A percentile compares a stretch with the other conserved stretches of the same genome.
Evolutionary conservation across 2,888 invertebrate genomes (phyloP).

Genomic region (Coelinius sp.): DNA sequence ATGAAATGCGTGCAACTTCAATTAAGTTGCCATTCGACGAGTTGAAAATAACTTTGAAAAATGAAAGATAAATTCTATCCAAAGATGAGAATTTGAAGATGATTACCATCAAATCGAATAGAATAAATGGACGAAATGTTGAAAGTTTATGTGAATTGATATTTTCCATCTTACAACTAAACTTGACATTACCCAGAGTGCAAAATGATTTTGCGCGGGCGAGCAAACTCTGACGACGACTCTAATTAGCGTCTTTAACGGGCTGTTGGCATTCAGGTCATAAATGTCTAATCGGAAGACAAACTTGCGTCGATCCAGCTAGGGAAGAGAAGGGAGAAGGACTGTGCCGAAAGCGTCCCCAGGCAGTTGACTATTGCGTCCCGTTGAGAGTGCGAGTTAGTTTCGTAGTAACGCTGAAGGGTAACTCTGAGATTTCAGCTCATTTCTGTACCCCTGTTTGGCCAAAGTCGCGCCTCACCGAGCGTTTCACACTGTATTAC

Average conservation of each 20-base stretch:
- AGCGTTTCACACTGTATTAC: conserved; percentile 21
- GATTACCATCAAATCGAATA: too few species aligned
- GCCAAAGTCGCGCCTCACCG: conserved; percentile 13
- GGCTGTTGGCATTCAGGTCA: conserved; percentile 52
- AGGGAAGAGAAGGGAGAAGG: not conserved
- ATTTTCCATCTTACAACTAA: conserved; percentile 28
- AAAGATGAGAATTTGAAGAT: too few species aligned
- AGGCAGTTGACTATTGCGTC: conserved; percentile 30
- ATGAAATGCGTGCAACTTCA: conserved; percentile 55
- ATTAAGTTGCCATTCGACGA: conserved; percentile 54
- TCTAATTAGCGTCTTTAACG: conserved; percentile 57
- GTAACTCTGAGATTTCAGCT: conserved; percentile 22
- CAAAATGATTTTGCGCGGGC: conserved; percentile 15
- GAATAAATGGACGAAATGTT: too few species aligned
- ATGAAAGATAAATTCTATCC: not conserved
- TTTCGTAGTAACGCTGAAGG: conserved; percentile 8
- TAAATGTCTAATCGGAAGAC: conserved; percentile 58
- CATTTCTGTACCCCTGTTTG: conserved; percentile 4
- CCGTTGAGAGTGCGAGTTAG: conserved; percentile 24
- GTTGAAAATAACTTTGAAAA: not conserved
- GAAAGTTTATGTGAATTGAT: not conserved
- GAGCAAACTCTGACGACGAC: conserved; percentile 47
- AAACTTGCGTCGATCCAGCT: conserved; percentile 47
- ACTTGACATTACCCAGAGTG: conserved; percentile 46
- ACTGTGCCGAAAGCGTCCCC: not conserved